Base-by-base conservation (phyloP, 1,140 invertebrate species). In the Lordiphosa mommai region DNA sequence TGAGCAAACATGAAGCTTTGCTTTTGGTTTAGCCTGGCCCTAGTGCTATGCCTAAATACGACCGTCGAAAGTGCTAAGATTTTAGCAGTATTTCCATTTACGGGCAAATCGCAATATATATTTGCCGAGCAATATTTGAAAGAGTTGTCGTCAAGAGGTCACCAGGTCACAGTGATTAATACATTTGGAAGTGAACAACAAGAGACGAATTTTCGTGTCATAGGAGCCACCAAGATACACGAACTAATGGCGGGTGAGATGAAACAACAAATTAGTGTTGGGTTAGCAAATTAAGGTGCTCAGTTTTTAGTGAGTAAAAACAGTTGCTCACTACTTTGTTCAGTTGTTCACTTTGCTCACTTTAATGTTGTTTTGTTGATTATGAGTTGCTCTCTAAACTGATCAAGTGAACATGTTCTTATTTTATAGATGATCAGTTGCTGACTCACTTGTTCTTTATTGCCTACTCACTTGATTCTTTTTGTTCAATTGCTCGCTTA, bases 101-200 rank as follows among this genome's bases (percentile, higher is more conserved):
- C 69, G 2, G 79, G 87, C 1, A 84, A 68, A 41, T 88, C 86
- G 4, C 86, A 88, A 16, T 86, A 88, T 13, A 72, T 88, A 30
- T 63, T 80, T 10, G 86, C 74, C 0, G 64, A 86, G 9, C 66
- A 68, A 7, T 82, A 91, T 46, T 37, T 91, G 0, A 88, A 89
- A 38, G 86, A 86, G 34, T 61, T 92, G 27, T 82, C 88, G 0
- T 57, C 65, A 12, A 65, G 87, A 17, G 90, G 90, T n/a, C 91
- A 91, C 67, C 82, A 91, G 49, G 84, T 91, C 0, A 91, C 89
- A 4, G 86, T 90, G 3, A 86, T 91, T 3, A 90, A 88, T 48
- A 86, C 88, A 0, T 89, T 89, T 52, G 87, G 84, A n/a, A 65
- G 88, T 48, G 85, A 84, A 17, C 61, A 73, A 29, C 49, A 44